Base-by-base conservation (phyloP, 2,797 vertebrate genomes). In the Distichodus sexfasciatus region DNA sequence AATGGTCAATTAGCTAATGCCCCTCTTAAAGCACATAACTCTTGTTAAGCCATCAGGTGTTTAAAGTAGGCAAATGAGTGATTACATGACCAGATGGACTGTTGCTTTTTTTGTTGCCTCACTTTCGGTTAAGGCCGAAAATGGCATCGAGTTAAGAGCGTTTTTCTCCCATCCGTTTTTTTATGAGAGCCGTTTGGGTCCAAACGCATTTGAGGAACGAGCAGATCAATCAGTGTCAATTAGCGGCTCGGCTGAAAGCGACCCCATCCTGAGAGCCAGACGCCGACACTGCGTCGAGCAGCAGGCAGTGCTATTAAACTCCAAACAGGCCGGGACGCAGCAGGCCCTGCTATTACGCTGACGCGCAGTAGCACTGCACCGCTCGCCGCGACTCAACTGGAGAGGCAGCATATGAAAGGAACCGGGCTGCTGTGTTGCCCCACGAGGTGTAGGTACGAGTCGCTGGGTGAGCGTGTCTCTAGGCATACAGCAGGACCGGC, bases 221-320 rank as follows among this genome's bases (percentile, higher is more conserved):
- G 79, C 79, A 84, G 84, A 91, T 93, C 91, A 89, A 91, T 92
- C 89, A 84, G 80, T 85, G 89, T 92, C 91, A 91, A 89, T 93
- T 92, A 90, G 80, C 81, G 79, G 73, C 62, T 65, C 28, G 77
- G 82, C 88, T 82, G 86, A 89, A 89, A 87, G 69, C 57, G 83
- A 76, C 84, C 88, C 87, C 88, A 86, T 89, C 89, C 88, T 87
- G 87, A 53, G 84, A 86, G 81, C 78, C 83, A 74, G 83, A 77
- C 76, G 29, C 76, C 80, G 55, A 40, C 68, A 76, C 70, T 76
- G 75, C 87, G 83, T 83, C 81, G 79, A 90, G 80, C 89, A 90
- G 90, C 87, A 74, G 85, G 87, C 82, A 79, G 80, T 7, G 75
- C 85, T 87, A 87, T 90, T 90, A 88, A 69, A 12, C 77, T 67